Evolutionary conservation across 2,797 vertebrate genomes (phyloP).

Genomic region (Labroides dimidiatus): DNA sequence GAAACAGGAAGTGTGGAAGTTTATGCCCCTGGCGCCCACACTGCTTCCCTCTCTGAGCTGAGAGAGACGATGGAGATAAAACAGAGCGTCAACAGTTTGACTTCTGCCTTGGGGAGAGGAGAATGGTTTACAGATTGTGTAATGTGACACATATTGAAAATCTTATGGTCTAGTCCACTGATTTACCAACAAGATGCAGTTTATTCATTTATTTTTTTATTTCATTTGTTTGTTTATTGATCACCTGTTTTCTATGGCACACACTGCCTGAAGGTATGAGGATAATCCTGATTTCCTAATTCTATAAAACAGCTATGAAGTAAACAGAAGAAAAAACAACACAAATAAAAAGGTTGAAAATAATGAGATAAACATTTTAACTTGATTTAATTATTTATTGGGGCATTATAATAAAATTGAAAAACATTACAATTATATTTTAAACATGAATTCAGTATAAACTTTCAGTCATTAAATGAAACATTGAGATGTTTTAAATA

Average conservation of each 20-base stretch:
- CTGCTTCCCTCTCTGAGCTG: conserved; percentile 61
- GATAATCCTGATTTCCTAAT: too few relatives aligned
- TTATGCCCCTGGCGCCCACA: conserved; percentile 71
- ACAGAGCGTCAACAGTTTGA: conserved; percentile 56
- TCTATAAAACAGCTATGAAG: too few relatives aligned
- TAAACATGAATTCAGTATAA: conserved; percentile 25
- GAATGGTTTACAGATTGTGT: conserved; percentile 39
- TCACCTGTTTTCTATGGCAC: too few relatives aligned
- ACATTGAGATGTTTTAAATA: conserved; percentile 59
- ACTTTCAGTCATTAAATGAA: background rate
- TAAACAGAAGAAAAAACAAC: too few relatives aligned
- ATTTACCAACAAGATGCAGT: too few relatives aligned
- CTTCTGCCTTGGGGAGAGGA: conserved; percentile 40
- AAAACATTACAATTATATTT: conserved; percentile 27
- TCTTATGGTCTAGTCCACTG: background rate
- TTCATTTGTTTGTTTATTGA: too few relatives aligned
- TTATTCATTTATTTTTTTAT: too few relatives aligned
- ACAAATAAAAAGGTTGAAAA: too few relatives aligned
- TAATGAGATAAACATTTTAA: background rate
- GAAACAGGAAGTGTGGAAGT: conserved; percentile 81
- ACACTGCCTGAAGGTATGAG: too few relatives aligned
- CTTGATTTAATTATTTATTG: conserved; percentile 62
- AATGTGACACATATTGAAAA: conserved; percentile 44
- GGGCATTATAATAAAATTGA: conserved; percentile 32
- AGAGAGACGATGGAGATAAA: conserved; percentile 69